phyloP scores from a whole-genome alignment of 2,888 invertebrate species.

The Lycaena phlaeas region DNA sequence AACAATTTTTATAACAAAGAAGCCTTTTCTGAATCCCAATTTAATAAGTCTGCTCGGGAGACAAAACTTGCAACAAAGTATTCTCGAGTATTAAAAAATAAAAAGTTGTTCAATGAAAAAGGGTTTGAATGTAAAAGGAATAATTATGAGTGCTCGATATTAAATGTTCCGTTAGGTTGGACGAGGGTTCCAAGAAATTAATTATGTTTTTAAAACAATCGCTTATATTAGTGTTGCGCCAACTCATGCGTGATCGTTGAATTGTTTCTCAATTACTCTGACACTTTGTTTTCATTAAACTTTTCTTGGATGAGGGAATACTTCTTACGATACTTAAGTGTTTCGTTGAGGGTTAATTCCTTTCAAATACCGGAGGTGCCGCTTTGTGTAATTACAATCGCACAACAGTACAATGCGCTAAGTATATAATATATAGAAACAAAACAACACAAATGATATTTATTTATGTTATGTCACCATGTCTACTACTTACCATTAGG shows the following conservation, averaged over 20 bases:
- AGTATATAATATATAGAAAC: too few species aligned
- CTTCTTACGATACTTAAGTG: constrained; percentile 24
- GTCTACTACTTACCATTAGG: too few species aligned
- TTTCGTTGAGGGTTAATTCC: constrained; percentile 17
- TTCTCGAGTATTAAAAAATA: constrained; percentile 43
- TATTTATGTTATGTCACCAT: too few species aligned
- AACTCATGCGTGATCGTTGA: constrained; percentile 66
- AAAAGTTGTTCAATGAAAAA: constrained; percentile 53
- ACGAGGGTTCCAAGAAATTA: constrained; percentile 66
- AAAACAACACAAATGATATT: too few species aligned
- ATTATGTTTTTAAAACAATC: constrained; percentile 72
- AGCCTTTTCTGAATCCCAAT: constrained; percentile 20
- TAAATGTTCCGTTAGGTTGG: constrained; percentile 66
- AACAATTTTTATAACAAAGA: constrained; percentile 25
- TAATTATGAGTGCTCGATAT: constrained; percentile 72
- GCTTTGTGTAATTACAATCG: constrained; percentile 4
- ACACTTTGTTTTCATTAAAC: constrained; percentile 66
- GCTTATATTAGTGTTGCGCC: constrained; percentile 61
- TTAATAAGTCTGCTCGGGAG: constrained; percentile 26
- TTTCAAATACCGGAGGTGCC: constrained; percentile 11
- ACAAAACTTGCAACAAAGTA: constrained; percentile 40
- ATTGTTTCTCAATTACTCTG: constrained; percentile 69
- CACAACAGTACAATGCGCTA: too few species aligned
- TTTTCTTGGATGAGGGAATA: constrained; percentile 36
- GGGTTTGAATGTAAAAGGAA: constrained; percentile 64